Percentiles rank a stretch among this genome's conserved stretches.
These are phyloP conservation scores for Machimus rusticus DNA, from an alignment of 2,888 invertebrate species.

Conservation along the genomic window DNA sequence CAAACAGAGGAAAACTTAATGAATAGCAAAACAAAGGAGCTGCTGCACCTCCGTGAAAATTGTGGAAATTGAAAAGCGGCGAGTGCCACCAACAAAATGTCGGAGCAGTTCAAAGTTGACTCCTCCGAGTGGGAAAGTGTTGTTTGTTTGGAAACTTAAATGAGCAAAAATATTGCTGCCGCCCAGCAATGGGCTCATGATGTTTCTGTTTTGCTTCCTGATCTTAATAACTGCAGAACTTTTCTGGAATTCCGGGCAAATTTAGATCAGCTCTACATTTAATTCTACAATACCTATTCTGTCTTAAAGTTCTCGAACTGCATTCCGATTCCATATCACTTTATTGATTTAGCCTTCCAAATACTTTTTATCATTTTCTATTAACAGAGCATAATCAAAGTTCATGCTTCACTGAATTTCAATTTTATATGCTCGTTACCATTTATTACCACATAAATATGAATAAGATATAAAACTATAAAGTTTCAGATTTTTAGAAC, in stretches of 20 bases:
- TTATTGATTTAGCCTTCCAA: too few relatives aligned
- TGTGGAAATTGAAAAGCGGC: background rate
- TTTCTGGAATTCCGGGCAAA: background rate
- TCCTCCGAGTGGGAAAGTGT: background rate
- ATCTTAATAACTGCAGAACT: background rate
- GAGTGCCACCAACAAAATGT: background rate
- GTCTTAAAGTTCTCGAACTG: too few relatives aligned
- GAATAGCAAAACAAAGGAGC: slow-evolving; percentile 5
- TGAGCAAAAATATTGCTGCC: background rate
- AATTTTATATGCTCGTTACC: too few relatives aligned
- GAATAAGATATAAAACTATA: too few relatives aligned
- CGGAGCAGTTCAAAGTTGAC: background rate
- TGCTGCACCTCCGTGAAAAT: background rate
- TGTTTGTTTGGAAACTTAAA: background rate
- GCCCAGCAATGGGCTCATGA: background rate
- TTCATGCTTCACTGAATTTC: too few relatives aligned
- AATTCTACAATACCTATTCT: too few relatives aligned
- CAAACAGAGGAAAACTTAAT: slow-evolving; percentile 5
- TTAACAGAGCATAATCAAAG: too few relatives aligned
- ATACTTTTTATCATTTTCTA: too few relatives aligned
- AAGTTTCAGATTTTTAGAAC: too few relatives aligned
- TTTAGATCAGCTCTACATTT: too few relatives aligned
- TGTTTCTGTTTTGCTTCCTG: background rate
- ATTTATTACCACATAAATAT: too few relatives aligned
- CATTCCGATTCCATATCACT: too few relatives aligned